Evolutionary conservation across 2,888 invertebrate genomes (phyloP).

Genomic region (Scaptomyza tumidula): DNA sequence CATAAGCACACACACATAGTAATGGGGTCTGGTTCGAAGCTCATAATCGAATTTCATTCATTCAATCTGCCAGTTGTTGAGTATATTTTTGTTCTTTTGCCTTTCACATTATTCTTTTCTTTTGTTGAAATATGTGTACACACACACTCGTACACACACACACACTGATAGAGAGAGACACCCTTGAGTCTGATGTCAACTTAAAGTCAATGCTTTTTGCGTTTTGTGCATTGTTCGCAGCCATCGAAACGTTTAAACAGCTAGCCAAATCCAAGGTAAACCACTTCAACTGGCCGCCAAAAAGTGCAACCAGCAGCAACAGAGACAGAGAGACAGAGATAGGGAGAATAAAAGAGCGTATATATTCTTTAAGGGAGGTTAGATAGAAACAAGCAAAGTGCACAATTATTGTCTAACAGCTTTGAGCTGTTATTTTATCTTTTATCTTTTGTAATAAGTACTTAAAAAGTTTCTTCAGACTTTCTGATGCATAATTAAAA

Average conservation of each 20-base stretch:
- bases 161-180: not conserved
- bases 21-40: constrained; percentile 11
- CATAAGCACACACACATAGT: not conserved
- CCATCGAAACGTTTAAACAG: constrained; percentile 7
- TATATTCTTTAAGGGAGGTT: too few species aligned
- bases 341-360: not conserved
- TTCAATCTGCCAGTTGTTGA: constrained; percentile 19
- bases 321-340: not conserved
- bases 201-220: constrained; percentile 26
- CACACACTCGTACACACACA: not conserved
- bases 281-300: constrained; percentile 49
- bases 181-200: constrained; percentile 24
- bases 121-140: constrained; percentile 8
- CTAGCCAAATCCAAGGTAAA: constrained; percentile 25
- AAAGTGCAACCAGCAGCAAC: constrained; percentile 14
- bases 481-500: too few species aligned
- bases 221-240: constrained; percentile 20
- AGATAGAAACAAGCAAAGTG: too few species aligned
- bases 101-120: not conserved
- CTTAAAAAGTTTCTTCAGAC: too few species aligned
- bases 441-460: too few species aligned
- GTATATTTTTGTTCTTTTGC: not conserved
- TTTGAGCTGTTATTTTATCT: too few species aligned
- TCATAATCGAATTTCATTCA: constrained; percentile 65
- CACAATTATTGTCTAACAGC: too few species aligned